Conservation (phyloP, 30 jellyfish, hydroid and myxozoan species). For the Nemopilema nomurai region DNA sequence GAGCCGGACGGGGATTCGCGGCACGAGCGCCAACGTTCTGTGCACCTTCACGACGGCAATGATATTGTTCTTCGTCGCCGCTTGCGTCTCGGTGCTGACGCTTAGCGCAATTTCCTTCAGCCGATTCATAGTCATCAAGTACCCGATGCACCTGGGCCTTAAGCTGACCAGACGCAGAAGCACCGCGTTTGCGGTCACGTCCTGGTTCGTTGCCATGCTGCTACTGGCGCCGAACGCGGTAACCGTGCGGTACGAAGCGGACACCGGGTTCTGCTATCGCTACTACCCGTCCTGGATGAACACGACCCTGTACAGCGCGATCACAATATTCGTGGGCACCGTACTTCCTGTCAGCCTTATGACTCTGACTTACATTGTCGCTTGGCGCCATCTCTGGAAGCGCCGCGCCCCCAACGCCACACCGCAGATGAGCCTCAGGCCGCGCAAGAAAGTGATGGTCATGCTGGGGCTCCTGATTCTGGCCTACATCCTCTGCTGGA, state of each 20-base stretch:
- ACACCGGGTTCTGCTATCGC: constrained; percentile 65
- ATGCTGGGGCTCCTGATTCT: constrained; percentile 52
- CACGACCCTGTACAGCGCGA: constrained; percentile 32
- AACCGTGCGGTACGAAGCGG: constrained; percentile 40
- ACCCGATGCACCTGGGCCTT: constrained; percentile 31
- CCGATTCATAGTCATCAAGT: constrained; percentile 52
- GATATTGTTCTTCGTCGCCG: constrained; percentile 41
- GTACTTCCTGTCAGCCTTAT: constrained; percentile 33
- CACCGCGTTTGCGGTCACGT: constrained; percentile 14
- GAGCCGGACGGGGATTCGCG: constrained; percentile 36
- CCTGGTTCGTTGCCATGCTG: constrained; percentile 46
- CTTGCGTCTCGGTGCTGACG: constrained; percentile 65
- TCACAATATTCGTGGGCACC: constrained; percentile 33
- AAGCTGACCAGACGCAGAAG: constrained; percentile 43
- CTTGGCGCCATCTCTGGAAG: constrained; percentile 54
- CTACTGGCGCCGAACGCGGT: constrained; percentile 39
- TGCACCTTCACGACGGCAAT: constrained; percentile 65
- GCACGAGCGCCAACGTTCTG: constrained; percentile 21
- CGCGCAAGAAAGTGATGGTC: constrained; percentile 59
- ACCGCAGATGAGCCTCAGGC: neutral
- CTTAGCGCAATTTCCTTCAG: constrained; percentile 58
- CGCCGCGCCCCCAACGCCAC: neutral
- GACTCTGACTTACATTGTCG: constrained; percentile 46
- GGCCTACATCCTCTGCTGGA: constrained; percentile 54
- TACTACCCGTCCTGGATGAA: constrained; percentile 49